Evolutionary conservation across 2,113 vertebrate genomes (phyloP), one percentile per base, ranked within the genome.

Genomic region (Microtus montanus): DNA sequence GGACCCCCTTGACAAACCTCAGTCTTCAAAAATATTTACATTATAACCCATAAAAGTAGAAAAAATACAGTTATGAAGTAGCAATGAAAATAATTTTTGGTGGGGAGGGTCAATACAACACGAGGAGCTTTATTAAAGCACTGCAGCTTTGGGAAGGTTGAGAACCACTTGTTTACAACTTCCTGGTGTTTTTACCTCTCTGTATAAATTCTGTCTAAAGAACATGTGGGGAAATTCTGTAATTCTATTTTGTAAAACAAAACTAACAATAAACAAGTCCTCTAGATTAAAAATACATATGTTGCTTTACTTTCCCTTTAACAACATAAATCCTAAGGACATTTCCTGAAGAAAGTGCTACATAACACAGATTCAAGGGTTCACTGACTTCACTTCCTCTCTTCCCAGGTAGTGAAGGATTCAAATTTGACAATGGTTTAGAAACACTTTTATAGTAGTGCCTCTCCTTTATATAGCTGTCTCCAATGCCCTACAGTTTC

Each of bases 71-170:
- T n/a, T 54, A 80, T 35, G 30, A 52, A 11, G 8, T 52, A 35
- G 17, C 47, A 79, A 52, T 22, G 11, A 58, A 58, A 80, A 71
- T 38, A 71, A n/a, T 38, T 38, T 22, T 38, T 80, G 52, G 9
- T 14, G 24, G 33, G 2, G 2, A 17, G 41, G 52, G 5, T 58
- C 33, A n/a, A 11, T 5, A 80, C 33, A n/a, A 58, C 78, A 58
- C 13, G 52, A 58, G 33, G 9, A 1, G n/a, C 5, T 58, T 2
- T n/a, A 38, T n/a, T 80, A 80, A 38, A n/a, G 3, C 0, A 20
- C 24, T 38, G 7, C 17, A 71, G 17, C 4, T 24, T 35, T 35
- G 22, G 19, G 52, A 80, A n/a, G 5, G 33, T 80, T n/a, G 33
- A 58, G 52, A 58, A 24, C 33, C 33, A 58, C 49, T 24, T 33